phyloP scores from a whole-genome alignment of 1,140 invertebrate genomes.

The Drosophila orosa region DNA sequence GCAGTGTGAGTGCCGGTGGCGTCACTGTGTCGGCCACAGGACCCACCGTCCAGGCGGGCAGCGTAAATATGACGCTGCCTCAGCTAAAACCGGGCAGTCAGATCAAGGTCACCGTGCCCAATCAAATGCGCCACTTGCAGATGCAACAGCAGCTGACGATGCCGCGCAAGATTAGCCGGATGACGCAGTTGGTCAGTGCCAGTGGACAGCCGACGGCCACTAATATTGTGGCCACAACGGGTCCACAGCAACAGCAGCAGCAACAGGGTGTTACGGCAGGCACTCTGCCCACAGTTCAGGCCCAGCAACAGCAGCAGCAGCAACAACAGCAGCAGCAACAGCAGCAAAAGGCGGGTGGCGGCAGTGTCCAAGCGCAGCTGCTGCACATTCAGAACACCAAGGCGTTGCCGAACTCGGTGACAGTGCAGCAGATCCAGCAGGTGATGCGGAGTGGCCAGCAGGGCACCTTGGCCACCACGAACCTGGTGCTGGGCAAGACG shows the following conservation, averaged over 20 bases:
- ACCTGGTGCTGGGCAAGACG: conserved; percentile 80
- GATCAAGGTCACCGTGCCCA: conserved; percentile 86
- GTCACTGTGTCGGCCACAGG: conserved; percentile 82
- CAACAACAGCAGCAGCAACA: conserved; percentile 47
- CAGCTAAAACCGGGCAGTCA: conserved; percentile 81
- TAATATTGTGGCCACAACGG: conserved; percentile 62
- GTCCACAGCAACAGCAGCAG: conserved; percentile 39
- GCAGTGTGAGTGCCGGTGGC: conserved; percentile 64
- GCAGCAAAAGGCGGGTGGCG: conserved; percentile 47
- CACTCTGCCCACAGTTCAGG: conserved; percentile 40
- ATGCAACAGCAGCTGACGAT: conserved; percentile 88
- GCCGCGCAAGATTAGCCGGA: conserved; percentile 87
- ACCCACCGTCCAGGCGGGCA: conserved; percentile 84
- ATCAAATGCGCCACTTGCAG: conserved; percentile 89
- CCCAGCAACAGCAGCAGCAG: conserved; percentile 42
- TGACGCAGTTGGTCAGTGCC: conserved; percentile 86
- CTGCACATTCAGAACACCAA: conserved; percentile 85
- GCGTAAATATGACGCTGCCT: conserved; percentile 83
- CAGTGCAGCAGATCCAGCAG: conserved; percentile 91
- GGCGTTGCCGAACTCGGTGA: conserved; percentile 87
- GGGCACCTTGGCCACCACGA: conserved; percentile 59
- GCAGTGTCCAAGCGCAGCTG: conserved; percentile 76
- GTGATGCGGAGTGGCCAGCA: conserved; percentile 88
- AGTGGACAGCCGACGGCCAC: conserved; percentile 61
- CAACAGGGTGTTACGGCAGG: conserved; percentile 76